Evolutionary conservation across 1,140 invertebrate species (phyloP), one percentile per base, ranked within the genome.

Genomic region (Tetramorium parvispinum): DNA sequence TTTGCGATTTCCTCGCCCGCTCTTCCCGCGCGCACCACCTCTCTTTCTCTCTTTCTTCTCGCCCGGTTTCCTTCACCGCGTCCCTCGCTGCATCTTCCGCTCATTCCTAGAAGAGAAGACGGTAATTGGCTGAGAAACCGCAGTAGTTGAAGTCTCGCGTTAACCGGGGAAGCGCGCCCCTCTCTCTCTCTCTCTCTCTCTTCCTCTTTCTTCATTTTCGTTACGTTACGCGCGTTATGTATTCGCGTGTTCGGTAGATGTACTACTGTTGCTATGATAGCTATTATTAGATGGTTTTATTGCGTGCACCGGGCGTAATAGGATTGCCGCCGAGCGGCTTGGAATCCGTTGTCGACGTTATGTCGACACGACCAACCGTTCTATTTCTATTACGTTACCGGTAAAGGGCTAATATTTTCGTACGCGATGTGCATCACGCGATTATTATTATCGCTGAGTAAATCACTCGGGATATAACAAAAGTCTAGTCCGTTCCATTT

Each of bases 211-310:
- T 88, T 55, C 75, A 65, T 86, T 77, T 79, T 68, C 66, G 61
- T 53, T 85, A 83, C 68, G 46, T 85, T 53, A 49, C 55, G 24
- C 86, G 85, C 79, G 68, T 83, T 83, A 83, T 75, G 55, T 75
- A 75, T 83, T 83, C 79, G 85, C 86, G 82, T 71, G 82, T 59
- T 83, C 68, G 68, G 51, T 83, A 53, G 79, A 83, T 73, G 79
- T 83, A 75, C 79, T 75, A 83, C 79, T 83, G 79, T 83, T 83
- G 79, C 79, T 83, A 83, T 75, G 79, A 83, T 83, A 83, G 79
- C 79, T 83, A 83, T 83, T 83, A 83, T 83, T 83, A 75, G 79
- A 83, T 83, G 79, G 79, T 83, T 83, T 83, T 73, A 83, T 83
- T 83, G 79, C 79, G 53, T 83, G 79, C 79, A 83, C 66, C 79